Evolutionary conservation across 92 coral and sea anemone genomes (phyloP), one percentile per base, ranked within the genome.

Genomic region (Palythoa heliodiscus): DNA sequence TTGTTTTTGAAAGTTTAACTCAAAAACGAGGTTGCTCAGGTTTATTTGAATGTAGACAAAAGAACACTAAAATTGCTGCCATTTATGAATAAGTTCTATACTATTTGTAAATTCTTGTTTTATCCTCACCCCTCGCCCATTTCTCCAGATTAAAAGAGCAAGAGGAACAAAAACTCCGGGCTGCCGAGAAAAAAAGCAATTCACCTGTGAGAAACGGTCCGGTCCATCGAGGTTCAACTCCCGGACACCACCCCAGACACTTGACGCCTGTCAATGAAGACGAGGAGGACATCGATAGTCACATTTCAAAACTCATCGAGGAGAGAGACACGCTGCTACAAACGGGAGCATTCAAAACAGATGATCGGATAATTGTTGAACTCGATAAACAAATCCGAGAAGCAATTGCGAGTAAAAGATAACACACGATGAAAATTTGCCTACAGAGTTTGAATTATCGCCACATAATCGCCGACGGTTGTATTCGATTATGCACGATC

Each of bases 301-400:
- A 96, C 71, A 96, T 96, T 17, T 94, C 98, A 10, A 96, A 94
- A 75, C 89, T 96, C 23, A 96, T 96, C 19, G 99, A 96, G 77
- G 99, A 96, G 80, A 83, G 99, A 78, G 99, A 96, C 84, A 96
- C 99, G 1, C 84, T 96, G 37, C 76, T 94, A 57, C 99, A 96
- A 71, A 96, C 98, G 15, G 98, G 99, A 12, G 99, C 95, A 14
- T 96, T 94, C 75, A 94, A 95, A 29, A 96, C 98, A 15, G 97
- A 96, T 7, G 99, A 96, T 82, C 92, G 99, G 17, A 94, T 96
- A 61, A 96, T 96, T 53, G 94, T 90, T 35, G 99, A 96, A 86
- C 93, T 96, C 16, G 99, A 96, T 67, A 91, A 88, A 83, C 99
- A 96, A 78, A 96, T 96, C 75, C 88, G 99, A 82, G 98, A 94